Evolutionary conservation across 1,140 invertebrate genomes (phyloP), one percentile per base, ranked within the genome.

Genomic region (Teleogryllus occipitalis): DNA sequence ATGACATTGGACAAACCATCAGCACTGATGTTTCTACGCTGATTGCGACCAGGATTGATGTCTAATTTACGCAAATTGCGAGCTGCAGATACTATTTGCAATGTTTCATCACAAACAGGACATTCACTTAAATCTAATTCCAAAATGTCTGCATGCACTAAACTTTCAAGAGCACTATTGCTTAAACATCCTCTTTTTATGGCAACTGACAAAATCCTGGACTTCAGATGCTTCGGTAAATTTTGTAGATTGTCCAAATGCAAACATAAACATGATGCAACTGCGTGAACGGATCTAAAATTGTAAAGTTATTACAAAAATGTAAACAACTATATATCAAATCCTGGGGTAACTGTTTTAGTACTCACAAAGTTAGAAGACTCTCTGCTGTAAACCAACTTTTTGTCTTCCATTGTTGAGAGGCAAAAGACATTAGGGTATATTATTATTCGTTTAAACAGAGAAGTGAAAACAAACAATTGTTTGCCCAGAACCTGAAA

Each of bases 31-130:
- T 76, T 47, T 76, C 75, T 76, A 15, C 10, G 12, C 65, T 78
- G 77, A 21, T 78, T 78, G 8, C 22, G 18, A n/a, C 65, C 77
- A 27, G 65, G 49, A 46, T 73, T 78, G 14, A 78, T 10, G 65
- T 78, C 22, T 22, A 78, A 54, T 65, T 78, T 73, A 7, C 65
- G 7, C 18, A 78, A 49, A 65, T 65, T 12, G 7, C 7, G 46
- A 49, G 47, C 49, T 22, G 21, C 48, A 27, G 46, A 21, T 49
- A 78, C 65, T 78, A 21, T n/a, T 27, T 27, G n/a, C 27, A 78
- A 15, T 39, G 27, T 54, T 7, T 65, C 21, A 15, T 78, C 77
- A 76, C 75, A 18, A n/a, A 47, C 39, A 47, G 12, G 39, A n/a
- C 27, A 47, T 15, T 76, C 75, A n/a, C 77, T 65, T 48, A 78